Conservation (phyloP, 92 coral and sea anemone genomes). For the Parazoanthus swiftii region DNA sequence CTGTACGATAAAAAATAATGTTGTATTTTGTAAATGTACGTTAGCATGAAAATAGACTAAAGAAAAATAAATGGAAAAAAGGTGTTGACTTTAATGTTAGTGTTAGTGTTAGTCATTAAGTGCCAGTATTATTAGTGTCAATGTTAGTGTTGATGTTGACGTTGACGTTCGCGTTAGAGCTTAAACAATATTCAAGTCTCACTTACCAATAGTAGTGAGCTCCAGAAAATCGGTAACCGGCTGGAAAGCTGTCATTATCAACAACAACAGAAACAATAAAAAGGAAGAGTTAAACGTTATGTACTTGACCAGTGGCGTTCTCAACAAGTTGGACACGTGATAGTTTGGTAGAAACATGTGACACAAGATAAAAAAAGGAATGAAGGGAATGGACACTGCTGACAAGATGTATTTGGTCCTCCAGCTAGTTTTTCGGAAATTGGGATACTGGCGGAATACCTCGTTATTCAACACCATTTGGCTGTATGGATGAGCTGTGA, state of each 20-base stretch:
- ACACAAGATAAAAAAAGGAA: neutral
- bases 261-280: conserved; percentile 35
- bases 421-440: neutral
- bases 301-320: conserved; percentile 39
- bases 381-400: conserved; percentile 12
- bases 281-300: conserved; percentile 34
- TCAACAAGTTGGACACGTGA: conserved; percentile 25
- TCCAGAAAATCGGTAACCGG: conserved; percentile 13
- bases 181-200: neutral
- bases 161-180: too few species aligned
- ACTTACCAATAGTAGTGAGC: conserved; percentile 26
- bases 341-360: conserved; percentile 23
- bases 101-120: too few species aligned
- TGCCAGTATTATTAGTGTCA: neutral
- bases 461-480: conserved; percentile 50
- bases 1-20: too few species aligned
- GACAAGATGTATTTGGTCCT: neutral
- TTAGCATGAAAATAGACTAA: too few species aligned
- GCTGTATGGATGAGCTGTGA: conserved; percentile 54
- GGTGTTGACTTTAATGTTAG: too few species aligned
- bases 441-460: conserved; percentile 27
- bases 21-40: too few species aligned
- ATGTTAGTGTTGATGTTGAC: neutral
- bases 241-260: conserved; percentile 33
- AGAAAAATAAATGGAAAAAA: too few species aligned